These are phyloP conservation scores for Sylvilagus bachmani DNA, from an alignment of 2,113 vertebrate genomes.

Conservation along the genomic window DNA sequence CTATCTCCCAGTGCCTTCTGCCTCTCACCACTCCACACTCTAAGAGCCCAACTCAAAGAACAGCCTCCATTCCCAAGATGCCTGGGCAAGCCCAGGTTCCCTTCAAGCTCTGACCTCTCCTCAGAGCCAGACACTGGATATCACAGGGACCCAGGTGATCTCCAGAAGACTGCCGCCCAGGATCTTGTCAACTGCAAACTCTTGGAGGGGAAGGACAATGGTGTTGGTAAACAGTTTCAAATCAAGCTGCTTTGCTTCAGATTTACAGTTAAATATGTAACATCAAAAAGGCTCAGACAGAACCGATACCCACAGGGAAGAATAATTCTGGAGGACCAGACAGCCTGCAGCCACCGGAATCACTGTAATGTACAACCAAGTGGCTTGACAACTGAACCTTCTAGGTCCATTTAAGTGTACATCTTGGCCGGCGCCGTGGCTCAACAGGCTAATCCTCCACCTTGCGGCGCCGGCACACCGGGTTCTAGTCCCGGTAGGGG, in stretches of 20 bases:
- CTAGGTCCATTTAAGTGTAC: not conserved
- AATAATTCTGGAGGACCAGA: not conserved
- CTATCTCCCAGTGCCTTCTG: not conserved
- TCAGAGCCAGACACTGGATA: not conserved
- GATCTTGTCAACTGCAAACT: not conserved
- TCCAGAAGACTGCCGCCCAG: not conserved
- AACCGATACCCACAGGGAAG: not conserved
- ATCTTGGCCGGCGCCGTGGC: not conserved
- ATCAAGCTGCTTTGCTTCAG: not conserved
- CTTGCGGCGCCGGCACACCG: no score
- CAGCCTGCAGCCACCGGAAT: not conserved
- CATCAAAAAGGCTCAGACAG: not conserved
- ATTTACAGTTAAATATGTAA: not conserved
- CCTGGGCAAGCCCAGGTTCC: not conserved
- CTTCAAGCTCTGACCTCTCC: not conserved
- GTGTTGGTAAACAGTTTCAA: not conserved
- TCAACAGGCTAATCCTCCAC: no score
- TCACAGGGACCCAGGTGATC: not conserved
- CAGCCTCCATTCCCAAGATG: not conserved
- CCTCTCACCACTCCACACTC: not conserved
- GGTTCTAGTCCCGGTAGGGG: no score
- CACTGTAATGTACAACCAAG: not conserved
- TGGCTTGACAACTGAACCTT: not conserved
- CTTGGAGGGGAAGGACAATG: not conserved
- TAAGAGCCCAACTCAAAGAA: not conserved